phyloP scores from a whole-genome alignment of 2,888 invertebrate genomes.

The Pemphredon lugubris region DNA sequence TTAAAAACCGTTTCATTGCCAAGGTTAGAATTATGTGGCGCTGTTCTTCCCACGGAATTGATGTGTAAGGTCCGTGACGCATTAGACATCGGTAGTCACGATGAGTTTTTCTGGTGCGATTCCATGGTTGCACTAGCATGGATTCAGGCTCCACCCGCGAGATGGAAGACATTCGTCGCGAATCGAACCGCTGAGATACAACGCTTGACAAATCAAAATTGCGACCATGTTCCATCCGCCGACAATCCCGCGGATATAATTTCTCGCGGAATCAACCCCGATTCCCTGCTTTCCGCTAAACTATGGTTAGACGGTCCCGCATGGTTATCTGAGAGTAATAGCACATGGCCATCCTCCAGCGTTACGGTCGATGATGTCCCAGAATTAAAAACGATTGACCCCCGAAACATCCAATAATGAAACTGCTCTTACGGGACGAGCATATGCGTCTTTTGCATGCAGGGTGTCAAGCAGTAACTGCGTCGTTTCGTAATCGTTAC shows the following conservation, averaged over 20 bases:
- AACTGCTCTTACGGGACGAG: too few relatives aligned
- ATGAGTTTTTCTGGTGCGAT: not conserved
- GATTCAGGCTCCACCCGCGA: not conserved
- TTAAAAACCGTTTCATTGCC: slow-evolving; percentile 1
- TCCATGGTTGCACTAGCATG: slow-evolving; percentile 1
- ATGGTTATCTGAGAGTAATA: too few relatives aligned
- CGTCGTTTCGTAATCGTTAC: too few relatives aligned
- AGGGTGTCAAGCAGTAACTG: too few relatives aligned
- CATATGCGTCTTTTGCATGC: too few relatives aligned
- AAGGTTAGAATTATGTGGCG: slow-evolving; percentile 6
- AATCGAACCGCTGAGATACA: slow-evolving; percentile 2
- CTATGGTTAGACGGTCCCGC: not conserved
- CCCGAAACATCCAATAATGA: too few relatives aligned
- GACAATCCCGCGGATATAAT: not conserved
- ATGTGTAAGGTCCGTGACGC: not conserved
- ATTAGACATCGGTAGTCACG: not conserved
- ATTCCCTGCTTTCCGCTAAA: not conserved
- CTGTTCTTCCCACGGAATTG: not conserved
- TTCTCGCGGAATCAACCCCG: not conserved
- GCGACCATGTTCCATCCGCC: not conserved
- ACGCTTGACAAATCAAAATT: not conserved
- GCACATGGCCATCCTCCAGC: too few relatives aligned
- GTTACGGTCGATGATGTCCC: too few relatives aligned
- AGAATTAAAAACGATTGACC: too few relatives aligned
- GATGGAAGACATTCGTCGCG: not conserved